Conservation (phyloP, 2,797 vertebrate genomes). For the Heterohyrax brucei region DNA sequence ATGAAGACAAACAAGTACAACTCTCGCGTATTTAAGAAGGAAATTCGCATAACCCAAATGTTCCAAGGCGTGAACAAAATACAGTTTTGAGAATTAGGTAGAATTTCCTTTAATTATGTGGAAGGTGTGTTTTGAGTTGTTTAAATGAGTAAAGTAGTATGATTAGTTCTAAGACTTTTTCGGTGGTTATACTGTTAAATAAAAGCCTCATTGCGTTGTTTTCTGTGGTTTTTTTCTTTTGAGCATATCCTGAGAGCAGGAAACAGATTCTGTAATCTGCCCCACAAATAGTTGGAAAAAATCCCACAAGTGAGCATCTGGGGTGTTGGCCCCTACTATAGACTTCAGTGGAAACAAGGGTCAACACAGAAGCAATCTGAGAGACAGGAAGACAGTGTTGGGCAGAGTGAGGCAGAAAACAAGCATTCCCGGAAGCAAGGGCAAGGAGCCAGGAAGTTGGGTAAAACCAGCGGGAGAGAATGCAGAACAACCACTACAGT, state of each 20-base stretch:
- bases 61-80: constrained; percentile 51
- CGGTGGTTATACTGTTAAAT: constrained; percentile 38
- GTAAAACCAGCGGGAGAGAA: constrained; percentile 48
- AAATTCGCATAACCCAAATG: constrained; percentile 8
- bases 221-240: not conserved
- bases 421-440: constrained; percentile 21
- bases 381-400: not conserved
- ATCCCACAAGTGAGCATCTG: not conserved
- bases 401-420: not conserved
- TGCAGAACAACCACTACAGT: not conserved
- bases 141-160: constrained; percentile 49
- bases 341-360: not conserved
- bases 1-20: constrained; percentile 17
- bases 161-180: constrained; percentile 46
- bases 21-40: constrained; percentile 39
- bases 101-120: constrained; percentile 42
- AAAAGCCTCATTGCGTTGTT: not conserved
- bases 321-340: not conserved
- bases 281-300: constrained; percentile 31
- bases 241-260: not conserved
- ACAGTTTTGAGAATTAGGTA: constrained; percentile 59
- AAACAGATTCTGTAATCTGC: constrained; percentile 59
- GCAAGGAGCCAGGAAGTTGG: constrained; percentile 11
- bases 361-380: constrained; percentile 8
- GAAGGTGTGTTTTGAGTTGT: constrained; percentile 58